These are phyloP conservation scores for Spinibarbus caldwelli DNA, from an alignment of 2,797 vertebrate genomes.

Conservation along the genomic window DNA sequence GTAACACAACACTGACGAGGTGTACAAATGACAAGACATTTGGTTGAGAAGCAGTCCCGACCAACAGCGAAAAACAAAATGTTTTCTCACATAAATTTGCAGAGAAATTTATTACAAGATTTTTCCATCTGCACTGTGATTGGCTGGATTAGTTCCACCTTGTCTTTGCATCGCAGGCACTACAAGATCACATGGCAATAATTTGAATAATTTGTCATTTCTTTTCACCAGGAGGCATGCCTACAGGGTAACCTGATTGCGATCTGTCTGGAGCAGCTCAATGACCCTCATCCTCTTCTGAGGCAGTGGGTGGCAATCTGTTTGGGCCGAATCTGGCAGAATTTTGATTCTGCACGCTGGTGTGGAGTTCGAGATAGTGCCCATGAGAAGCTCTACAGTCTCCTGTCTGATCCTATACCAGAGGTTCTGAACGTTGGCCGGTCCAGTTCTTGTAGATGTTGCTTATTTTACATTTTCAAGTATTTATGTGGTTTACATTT, in stretches of 20 bases:
- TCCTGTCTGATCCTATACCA: slow-evolving; percentile 93
- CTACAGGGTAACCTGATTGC: slow-evolving; percentile 97
- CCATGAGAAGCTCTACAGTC: slow-evolving; percentile 96
- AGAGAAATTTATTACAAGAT: not conserved
- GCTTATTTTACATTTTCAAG: not conserved
- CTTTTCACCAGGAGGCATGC: slow-evolving; percentile 84
- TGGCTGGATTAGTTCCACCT: not conserved
- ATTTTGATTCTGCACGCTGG: slow-evolving; percentile 96
- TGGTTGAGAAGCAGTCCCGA: not conserved
- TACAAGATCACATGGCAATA: not conserved
- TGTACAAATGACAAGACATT: not conserved
- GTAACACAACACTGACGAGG: not conserved
- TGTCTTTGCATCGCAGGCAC: not conserved
- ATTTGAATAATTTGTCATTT: not conserved
- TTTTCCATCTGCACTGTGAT: not conserved
- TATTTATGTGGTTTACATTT: not conserved
- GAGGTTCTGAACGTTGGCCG: slow-evolving; percentile 79
- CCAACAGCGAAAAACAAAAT: not conserved
- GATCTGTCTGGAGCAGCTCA: slow-evolving; percentile 97
- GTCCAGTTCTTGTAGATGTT: not conserved
- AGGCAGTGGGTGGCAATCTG: slow-evolving; percentile 99
- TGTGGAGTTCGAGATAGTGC: slow-evolving; percentile 96
- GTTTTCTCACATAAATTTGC: not conserved
- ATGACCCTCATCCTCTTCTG: slow-evolving; percentile 92
- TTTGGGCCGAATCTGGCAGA: slow-evolving; percentile 97